Evolutionary conservation across 2,888 invertebrate genomes (phyloP).

Genomic region (Tipula helvola): DNA sequence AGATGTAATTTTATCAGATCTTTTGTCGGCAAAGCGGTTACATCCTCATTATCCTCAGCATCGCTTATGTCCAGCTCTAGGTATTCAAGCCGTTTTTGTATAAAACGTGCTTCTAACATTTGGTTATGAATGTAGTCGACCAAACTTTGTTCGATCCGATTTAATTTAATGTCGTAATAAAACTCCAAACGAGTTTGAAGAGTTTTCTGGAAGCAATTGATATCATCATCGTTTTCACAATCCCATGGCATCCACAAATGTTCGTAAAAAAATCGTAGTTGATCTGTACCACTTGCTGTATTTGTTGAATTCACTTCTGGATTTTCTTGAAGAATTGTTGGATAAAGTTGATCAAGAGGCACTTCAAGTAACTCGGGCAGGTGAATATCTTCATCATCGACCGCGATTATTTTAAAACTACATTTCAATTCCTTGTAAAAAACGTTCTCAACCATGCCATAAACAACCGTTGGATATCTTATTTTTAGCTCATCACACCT

Average conservation of each 20-base stretch:
- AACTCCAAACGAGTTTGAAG: slow-evolving; percentile 41
- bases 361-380: slow-evolving; percentile 43
- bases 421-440: slow-evolving; percentile 39
- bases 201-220: slow-evolving; percentile 43
- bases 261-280: slow-evolving; percentile 44
- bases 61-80: slow-evolving; percentile 34
- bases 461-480: slow-evolving; percentile 47
- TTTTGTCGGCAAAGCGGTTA: slow-evolving; percentile 25
- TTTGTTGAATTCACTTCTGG: slow-evolving; percentile 38
- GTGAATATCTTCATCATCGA: slow-evolving; percentile 43
- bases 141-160: slow-evolving; percentile 37
- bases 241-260: slow-evolving; percentile 53
- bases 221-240: slow-evolving; percentile 41
- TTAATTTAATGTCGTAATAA: slow-evolving; percentile 44
- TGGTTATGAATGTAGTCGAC: slow-evolving; percentile 40
- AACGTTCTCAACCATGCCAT: slow-evolving; percentile 41
- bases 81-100: slow-evolving; percentile 37
- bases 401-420: slow-evolving; percentile 40
- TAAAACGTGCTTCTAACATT: slow-evolving; percentile 40
- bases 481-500: slow-evolving; percentile 44
- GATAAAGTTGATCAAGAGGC: slow-evolving; percentile 43
- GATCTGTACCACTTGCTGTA: slow-evolving; percentile 46
- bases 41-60: slow-evolving; percentile 29
- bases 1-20: slow-evolving; percentile 42
- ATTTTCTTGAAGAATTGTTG: slow-evolving; percentile 42